phyloP scores from a whole-genome alignment of 2,888 invertebrate species.

The Tachina lurida region DNA sequence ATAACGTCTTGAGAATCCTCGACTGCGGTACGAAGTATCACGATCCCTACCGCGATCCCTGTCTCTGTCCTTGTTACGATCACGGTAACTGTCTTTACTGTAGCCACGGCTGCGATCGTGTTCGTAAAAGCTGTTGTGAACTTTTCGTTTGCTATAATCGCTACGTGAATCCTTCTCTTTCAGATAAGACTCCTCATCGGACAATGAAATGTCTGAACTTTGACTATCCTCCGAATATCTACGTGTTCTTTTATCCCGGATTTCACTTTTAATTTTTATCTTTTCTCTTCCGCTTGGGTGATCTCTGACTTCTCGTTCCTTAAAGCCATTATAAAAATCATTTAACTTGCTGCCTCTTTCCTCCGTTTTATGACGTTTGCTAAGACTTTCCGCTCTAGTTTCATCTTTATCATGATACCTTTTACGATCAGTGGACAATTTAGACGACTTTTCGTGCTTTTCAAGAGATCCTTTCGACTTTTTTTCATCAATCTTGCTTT shows the following conservation, averaged over 20 bases:
- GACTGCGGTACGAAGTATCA: slow-evolving; percentile 64
- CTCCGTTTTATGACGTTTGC: slow-evolving; percentile 52
- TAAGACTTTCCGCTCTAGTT: background rate
- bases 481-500: slow-evolving; percentile 39
- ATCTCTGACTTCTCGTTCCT: slow-evolving; percentile 68
- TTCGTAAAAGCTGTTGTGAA: slow-evolving; percentile 74
- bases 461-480: slow-evolving; percentile 11
- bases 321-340: slow-evolving; percentile 76
- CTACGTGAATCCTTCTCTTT: slow-evolving; percentile 70
- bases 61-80: slow-evolving; percentile 55
- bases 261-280: slow-evolving; percentile 69
- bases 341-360: slow-evolving; percentile 72
- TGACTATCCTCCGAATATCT: slow-evolving; percentile 72
- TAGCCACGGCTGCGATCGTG: slow-evolving; percentile 58
- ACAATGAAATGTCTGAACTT: slow-evolving; percentile 80
- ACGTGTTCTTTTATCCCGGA: slow-evolving; percentile 40
- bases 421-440: slow-evolving; percentile 47
- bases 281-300: slow-evolving; percentile 16
- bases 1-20: slow-evolving; percentile 75
- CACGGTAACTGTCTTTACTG: slow-evolving; percentile 67
- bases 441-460: slow-evolving; percentile 22
- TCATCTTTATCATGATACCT: slow-evolving; percentile 56
- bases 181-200: slow-evolving; percentile 82
- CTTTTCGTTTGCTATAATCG: slow-evolving; percentile 55
- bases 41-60: slow-evolving; percentile 70